These are phyloP conservation scores for Hycleus phaleratus DNA, from an alignment of 1,140 invertebrate species.

Conservation along the genomic window DNA sequence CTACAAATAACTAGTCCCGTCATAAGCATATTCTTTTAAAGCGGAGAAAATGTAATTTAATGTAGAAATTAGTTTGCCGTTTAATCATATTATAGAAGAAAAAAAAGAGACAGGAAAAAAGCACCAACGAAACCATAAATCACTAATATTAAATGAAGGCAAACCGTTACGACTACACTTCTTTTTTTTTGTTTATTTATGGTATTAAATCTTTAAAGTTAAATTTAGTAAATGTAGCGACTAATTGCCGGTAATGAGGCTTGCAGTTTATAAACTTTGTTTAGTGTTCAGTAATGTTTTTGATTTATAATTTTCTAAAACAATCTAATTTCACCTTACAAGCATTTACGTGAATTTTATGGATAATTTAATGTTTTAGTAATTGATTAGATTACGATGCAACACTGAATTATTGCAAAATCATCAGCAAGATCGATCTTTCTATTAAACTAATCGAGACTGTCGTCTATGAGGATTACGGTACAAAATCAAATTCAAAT, in stretches of 20 bases:
- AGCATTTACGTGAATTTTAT: too few species aligned
- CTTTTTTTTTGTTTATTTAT: background rate
- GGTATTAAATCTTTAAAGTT: slow-evolving; percentile 11
- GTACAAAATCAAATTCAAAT: too few species aligned
- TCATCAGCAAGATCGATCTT: too few species aligned
- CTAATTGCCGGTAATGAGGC: slow-evolving; percentile 14
- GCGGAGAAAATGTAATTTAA: slow-evolving; percentile 11
- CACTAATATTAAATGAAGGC: slow-evolving; percentile 14
- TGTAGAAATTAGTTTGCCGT: slow-evolving; percentile 11
- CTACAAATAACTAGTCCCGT: too few species aligned
- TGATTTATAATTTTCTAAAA: too few species aligned
- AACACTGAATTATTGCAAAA: too few species aligned
- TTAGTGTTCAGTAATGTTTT: background rate
- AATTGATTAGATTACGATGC: too few species aligned
- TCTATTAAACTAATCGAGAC: too few species aligned
- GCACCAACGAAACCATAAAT: slow-evolving; percentile 3
- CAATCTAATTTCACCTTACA: too few species aligned
- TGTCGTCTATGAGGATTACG: too few species aligned
- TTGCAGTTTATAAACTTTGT: slow-evolving; percentile 5
- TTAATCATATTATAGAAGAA: slow-evolving; percentile 11
- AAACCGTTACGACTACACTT: slow-evolving; percentile 9
- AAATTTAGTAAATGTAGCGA: slow-evolving; percentile 11
- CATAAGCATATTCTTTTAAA: slow-evolving; percentile 1
- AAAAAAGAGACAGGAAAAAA: background rate
- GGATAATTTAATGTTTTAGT: too few species aligned